These are phyloP conservation scores for Sphinx pinastri DNA, from an alignment of 2,888 invertebrate species.

Conservation along the genomic window DNA sequence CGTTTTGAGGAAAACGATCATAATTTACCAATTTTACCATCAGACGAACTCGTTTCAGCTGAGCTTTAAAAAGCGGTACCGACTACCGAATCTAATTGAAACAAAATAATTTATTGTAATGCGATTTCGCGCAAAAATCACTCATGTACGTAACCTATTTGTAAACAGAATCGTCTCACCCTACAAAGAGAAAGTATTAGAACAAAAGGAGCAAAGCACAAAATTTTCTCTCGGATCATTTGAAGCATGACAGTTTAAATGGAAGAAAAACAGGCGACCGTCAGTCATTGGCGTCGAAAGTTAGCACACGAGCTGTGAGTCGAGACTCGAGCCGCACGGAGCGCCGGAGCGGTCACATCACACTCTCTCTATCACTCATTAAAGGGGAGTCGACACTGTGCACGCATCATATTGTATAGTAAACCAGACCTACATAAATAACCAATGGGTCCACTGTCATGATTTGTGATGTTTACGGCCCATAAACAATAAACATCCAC, in stretches of 20 bases:
- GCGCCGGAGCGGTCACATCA: conserved; percentile 50
- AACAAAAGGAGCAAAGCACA: conserved; percentile 45
- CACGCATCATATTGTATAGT: not conserved
- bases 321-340: conserved; percentile 30
- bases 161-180: conserved; percentile 25
- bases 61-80: no score
- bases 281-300: conserved; percentile 70
- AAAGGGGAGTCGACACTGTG: conserved; percentile 40
- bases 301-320: conserved; percentile 30
- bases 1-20: no score
- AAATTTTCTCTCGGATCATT: conserved; percentile 65
- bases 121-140: no score
- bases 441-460: no score
- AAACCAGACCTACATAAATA: no score
- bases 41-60: no score
- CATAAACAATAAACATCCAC: no score
- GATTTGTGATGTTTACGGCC: no score
- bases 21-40: no score
- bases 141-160: not conserved
- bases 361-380: conserved; percentile 75
- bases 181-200: conserved; percentile 41
- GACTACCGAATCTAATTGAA: no score
- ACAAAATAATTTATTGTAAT: no score
- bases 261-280: conserved; percentile 71
- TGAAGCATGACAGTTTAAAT: conserved; percentile 68